A percentile compares a stretch with the other conserved stretches of the same genome.
phyloP scores from a whole-genome alignment of 1,140 invertebrate species.

The Holcopasites calliopsidis region DNA sequence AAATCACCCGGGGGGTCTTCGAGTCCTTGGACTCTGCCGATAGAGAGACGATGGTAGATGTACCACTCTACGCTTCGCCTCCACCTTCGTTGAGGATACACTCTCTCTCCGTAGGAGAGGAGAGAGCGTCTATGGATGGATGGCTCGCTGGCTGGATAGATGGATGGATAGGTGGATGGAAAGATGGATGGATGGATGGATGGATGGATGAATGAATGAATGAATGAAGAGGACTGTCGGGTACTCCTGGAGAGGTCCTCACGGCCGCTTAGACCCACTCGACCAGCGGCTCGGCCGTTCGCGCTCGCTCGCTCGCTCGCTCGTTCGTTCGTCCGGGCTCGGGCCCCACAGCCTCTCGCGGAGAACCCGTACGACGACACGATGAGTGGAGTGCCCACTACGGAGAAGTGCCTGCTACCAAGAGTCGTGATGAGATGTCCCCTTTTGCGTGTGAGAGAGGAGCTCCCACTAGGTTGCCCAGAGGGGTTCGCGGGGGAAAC shows the following conservation, averaged over 20 bases:
- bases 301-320: conserved; percentile 49
- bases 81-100: conserved; percentile 76
- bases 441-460: conserved; percentile 77
- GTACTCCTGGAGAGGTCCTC: conserved; percentile 80
- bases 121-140: conserved; percentile 65
- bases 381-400: conserved; percentile 78
- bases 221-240: conserved; percentile 80
- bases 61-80: conserved; percentile 74
- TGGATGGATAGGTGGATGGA: conserved; percentile 56
- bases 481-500: conserved; percentile 27
- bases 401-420: conserved; percentile 78
- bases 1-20: conserved; percentile 72
- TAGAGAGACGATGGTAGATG: conserved; percentile 76
- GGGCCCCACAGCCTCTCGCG: conserved; percentile 65
- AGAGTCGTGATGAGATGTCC: conserved; percentile 78
- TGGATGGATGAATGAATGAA: conserved; percentile 65
- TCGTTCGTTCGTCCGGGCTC: conserved; percentile 56
- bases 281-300: conserved; percentile 66
- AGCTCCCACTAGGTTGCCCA: conserved; percentile 58
- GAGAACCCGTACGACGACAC: conserved; percentile 68
- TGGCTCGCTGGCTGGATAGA: conserved; percentile 58
- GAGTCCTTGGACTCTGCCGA: conserved; percentile 74
- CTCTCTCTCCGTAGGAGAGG: conserved; percentile 73
- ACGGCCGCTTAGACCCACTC: conserved; percentile 80
- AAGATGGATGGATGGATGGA: conserved; percentile 47